Evolutionary conservation across 92 coral and sea anemone genomes (phyloP).

Genomic region (Siderastrea radians): DNA sequence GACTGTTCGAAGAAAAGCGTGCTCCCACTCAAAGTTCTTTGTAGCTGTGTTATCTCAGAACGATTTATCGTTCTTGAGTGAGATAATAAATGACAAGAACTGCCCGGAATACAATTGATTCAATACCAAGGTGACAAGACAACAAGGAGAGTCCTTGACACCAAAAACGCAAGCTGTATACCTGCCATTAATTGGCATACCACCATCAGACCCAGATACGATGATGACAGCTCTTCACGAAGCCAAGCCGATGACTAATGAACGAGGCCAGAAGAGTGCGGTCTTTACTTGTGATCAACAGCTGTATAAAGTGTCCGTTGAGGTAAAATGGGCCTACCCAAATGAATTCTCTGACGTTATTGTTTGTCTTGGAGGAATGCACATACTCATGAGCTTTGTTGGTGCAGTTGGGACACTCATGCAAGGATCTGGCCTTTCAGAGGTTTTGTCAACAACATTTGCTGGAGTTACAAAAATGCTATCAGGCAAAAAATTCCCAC

Average conservation of each 20-base stretch:
- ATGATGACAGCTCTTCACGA: slow-evolving; percentile 71
- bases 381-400: slow-evolving; percentile 65
- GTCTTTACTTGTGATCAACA: slow-evolving; percentile 68
- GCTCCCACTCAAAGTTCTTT: slow-evolving; percentile 68
- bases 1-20: slow-evolving; percentile 52
- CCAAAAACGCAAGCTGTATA: slow-evolving; percentile 69
- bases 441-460: slow-evolving; percentile 23
- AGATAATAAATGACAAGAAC: slow-evolving; percentile 3
- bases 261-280: slow-evolving; percentile 58
- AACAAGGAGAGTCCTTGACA: slow-evolving; percentile 41
- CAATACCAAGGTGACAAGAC: slow-evolving; percentile 51
- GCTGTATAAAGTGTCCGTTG: neutral
- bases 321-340: slow-evolving; percentile 64
- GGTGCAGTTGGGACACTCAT: slow-evolving; percentile 73
- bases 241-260: slow-evolving; percentile 55
- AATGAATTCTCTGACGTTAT: slow-evolving; percentile 46
- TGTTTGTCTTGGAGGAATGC: neutral
- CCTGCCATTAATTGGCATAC: slow-evolving; percentile 65
- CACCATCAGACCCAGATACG: slow-evolving; percentile 71
- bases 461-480: slow-evolving; percentile 63
- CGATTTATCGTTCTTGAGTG: slow-evolving; percentile 60
- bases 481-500: no score
- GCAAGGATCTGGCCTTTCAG: slow-evolving; percentile 42
- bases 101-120: slow-evolving; percentile 73
- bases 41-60: slow-evolving; percentile 48